These are phyloP conservation scores for Eubasilissa regina DNA, from an alignment of 1,140 invertebrate genomes.

Conservation along the genomic window DNA sequence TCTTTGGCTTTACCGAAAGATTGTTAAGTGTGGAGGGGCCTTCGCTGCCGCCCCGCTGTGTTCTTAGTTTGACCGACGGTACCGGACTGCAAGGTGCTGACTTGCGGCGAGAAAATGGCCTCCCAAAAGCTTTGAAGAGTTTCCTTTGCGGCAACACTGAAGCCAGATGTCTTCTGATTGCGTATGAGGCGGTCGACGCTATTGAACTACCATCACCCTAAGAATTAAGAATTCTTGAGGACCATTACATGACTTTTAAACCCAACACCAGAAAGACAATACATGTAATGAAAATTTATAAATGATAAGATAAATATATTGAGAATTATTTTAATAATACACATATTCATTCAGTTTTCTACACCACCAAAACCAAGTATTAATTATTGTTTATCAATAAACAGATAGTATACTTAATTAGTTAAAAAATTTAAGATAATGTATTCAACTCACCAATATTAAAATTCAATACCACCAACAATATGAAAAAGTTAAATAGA, in stretches of 20 bases:
- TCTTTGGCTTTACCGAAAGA: conserved; percentile 63
- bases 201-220: conserved; percentile 58
- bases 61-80: conserved; percentile 67
- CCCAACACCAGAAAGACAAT: conserved; percentile 11
- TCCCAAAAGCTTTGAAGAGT: conserved; percentile 74
- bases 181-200: conserved; percentile 66
- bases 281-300: background rate
- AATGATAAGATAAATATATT: background rate
- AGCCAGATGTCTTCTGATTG: conserved; percentile 69
- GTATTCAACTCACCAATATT: too few species aligned
- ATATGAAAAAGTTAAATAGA: too few species aligned
- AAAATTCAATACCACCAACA: too few species aligned
- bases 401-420: too few species aligned
- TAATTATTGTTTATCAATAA: too few species aligned
- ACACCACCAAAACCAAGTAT: too few species aligned
- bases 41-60: conserved; percentile 71
- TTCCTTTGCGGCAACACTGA: conserved; percentile 69
- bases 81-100: conserved; percentile 77
- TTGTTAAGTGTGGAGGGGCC: conserved; percentile 62
- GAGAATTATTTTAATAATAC: background rate
- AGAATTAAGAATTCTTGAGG: conserved; percentile 41
- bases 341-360: background rate
- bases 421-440: too few species aligned
- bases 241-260: background rate
- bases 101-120: conserved; percentile 77